Conservation (phyloP, 2,888 invertebrate species). For the Chesias legatella region DNA sequence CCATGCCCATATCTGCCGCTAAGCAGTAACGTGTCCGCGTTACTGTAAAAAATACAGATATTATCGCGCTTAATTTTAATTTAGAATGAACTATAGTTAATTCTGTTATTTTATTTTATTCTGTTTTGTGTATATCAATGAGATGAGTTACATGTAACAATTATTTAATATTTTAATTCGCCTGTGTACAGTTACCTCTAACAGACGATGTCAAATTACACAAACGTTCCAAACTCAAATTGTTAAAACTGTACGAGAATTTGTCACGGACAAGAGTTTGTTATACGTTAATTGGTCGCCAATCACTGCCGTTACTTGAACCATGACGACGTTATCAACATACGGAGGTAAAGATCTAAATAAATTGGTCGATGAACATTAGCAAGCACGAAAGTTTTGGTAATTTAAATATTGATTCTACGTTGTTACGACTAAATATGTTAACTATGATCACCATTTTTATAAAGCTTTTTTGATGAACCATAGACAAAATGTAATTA, state of each 20-base stretch:
- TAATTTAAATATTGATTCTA: conserved; percentile 65
- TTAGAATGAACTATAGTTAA: too few species aligned
- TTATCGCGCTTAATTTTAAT: too few species aligned
- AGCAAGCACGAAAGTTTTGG: conserved; percentile 53
- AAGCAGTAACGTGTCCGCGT: too few species aligned
- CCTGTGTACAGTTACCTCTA: conserved; percentile 42
- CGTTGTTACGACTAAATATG: conserved; percentile 51
- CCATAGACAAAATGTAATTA: conserved; percentile 63
- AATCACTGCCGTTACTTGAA: conserved; percentile 39
- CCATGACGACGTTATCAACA: conserved; percentile 10
- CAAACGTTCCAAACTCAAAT: conserved; percentile 64
- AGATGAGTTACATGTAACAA: conserved; percentile 6
- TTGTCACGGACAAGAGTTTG: conserved; percentile 71
- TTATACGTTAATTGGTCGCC: conserved; percentile 72
- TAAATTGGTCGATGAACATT: conserved; percentile 16
- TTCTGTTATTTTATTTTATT: too few species aligned
- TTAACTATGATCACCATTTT: conserved; percentile 66
- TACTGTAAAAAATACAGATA: too few species aligned
- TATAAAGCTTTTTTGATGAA: conserved; percentile 58
- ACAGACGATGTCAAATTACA: conserved; percentile 62
- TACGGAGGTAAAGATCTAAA: conserved; percentile 8
- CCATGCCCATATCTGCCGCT: too few species aligned
- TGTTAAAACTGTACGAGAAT: conserved; percentile 78
- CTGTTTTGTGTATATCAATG: too few species aligned
- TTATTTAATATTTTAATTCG: conserved; percentile 12